A percentile compares a stretch with the other conserved stretches of the same genome.
These are phyloP conservation scores for Drosophila equinoxialis DNA, from an alignment of 1,140 invertebrate species.

Conservation along the genomic window DNA sequence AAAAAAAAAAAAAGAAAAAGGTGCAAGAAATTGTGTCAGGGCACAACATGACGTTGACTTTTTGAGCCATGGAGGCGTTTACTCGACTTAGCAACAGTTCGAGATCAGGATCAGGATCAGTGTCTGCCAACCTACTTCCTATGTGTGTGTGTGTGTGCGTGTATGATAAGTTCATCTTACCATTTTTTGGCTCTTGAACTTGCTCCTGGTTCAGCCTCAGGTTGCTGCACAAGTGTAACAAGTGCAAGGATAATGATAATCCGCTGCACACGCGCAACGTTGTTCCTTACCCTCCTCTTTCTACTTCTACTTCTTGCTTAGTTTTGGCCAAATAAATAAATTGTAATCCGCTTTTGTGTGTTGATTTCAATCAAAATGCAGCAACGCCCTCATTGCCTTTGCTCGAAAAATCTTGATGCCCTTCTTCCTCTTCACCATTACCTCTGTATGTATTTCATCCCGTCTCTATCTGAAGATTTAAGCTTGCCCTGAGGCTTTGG, in stretches of 20 bases:
- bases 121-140: not conserved
- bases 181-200: constrained; percentile 4
- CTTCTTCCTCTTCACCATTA: not conserved
- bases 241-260: constrained; percentile 65
- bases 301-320: constrained; percentile 12
- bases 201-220: constrained; percentile 5
- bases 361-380: constrained; percentile 80
- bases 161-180: constrained; percentile 13
- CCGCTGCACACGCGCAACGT: constrained; percentile 67
- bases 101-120: constrained; percentile 62
- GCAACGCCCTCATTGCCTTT: constrained; percentile 58
- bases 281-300: constrained; percentile 25
- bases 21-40: constrained; percentile 72
- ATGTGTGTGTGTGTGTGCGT: not conserved
- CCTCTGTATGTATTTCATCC: not conserved
- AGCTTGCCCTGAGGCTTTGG: constrained; percentile 73
- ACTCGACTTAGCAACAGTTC: constrained; percentile 74
- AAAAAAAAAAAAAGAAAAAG: constrained; percentile 27
- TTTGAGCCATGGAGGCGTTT: constrained; percentile 71
- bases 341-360: constrained; percentile 74
- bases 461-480: constrained; percentile 26
- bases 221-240: constrained; percentile 47
- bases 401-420: constrained; percentile 10
- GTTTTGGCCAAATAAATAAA: constrained; percentile 73
- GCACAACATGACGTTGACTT: constrained; percentile 81